Conservation (phyloP, 1,140 invertebrate species). For the Pachyrhynchus sulphureomaculatus region DNA sequence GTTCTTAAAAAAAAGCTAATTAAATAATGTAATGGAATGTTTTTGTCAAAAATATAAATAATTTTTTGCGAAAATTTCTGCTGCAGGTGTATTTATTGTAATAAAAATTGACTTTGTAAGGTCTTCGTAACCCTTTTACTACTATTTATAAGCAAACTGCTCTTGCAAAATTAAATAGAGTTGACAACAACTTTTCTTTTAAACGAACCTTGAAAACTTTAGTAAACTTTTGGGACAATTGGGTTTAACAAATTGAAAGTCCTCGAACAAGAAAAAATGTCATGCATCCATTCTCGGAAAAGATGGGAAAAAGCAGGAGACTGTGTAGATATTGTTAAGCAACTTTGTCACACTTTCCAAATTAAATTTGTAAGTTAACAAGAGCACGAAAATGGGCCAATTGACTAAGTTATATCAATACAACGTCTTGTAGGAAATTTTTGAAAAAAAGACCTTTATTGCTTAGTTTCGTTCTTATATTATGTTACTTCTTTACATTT, state of each 20-base stretch:
- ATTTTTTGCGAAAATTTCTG: no score
- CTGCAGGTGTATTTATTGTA: no score
- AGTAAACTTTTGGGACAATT: conserved; percentile 1
- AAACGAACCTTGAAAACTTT: neutral
- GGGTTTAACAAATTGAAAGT: conserved; percentile 19
- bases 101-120: no score
- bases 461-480: neutral
- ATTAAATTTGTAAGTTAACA: conserved; percentile 27
- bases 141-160: no score
- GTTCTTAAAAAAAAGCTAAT: no score
- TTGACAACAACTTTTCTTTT: no score
- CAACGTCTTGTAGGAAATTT: no score
- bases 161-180: no score
- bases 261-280: conserved; percentile 11
- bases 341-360: conserved; percentile 29
- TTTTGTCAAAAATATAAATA: no score
- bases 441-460: neutral
- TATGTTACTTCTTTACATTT: no score
- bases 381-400: conserved; percentile 19
- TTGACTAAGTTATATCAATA: conserved; percentile 17
- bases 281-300: conserved; percentile 7
- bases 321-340: conserved; percentile 16
- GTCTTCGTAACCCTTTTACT: no score
- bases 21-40: no score
- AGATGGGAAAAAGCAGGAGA: neutral